These are phyloP conservation scores for Timema cristinae DNA, from an alignment of 2,888 invertebrate genomes.

Conservation along the genomic window DNA sequence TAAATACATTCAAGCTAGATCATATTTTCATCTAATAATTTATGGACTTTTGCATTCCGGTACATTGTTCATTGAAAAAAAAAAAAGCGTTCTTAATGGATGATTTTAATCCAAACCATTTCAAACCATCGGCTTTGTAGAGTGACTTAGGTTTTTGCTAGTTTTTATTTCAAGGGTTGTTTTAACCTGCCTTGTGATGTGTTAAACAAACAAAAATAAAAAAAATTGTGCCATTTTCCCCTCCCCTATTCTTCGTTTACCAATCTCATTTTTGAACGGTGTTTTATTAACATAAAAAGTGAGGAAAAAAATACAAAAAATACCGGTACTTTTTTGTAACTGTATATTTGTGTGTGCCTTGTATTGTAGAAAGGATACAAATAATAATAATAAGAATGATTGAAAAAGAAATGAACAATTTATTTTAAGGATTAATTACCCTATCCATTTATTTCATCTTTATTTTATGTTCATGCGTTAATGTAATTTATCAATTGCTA, in stretches of 20 bases:
- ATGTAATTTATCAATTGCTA: not conserved
- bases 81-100: no score
- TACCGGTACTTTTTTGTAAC: conserved; percentile 28
- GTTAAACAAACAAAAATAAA: no score
- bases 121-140: no score
- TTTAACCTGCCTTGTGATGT: no score
- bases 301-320: conserved; percentile 15
- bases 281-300: conserved; percentile 11
- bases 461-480: not conserved
- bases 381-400: conserved; percentile 28
- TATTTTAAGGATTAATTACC: not conserved
- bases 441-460: not conserved
- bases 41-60: no score
- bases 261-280: conserved; percentile 19
- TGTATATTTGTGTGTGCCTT: conserved; percentile 33
- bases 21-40: no score
- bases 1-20: no score
- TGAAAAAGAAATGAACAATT: conserved; percentile 2
- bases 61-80: no score
- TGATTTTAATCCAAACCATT: no score
- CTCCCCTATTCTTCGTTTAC: conserved; percentile 21
- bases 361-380: conserved; percentile 31
- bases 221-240: conserved; percentile 21
- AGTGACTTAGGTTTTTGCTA: conserved; percentile 6
- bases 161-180: not conserved